Evolutionary conservation across 2,888 invertebrate genomes (phyloP).

Genomic region (Tachina lurida): DNA sequence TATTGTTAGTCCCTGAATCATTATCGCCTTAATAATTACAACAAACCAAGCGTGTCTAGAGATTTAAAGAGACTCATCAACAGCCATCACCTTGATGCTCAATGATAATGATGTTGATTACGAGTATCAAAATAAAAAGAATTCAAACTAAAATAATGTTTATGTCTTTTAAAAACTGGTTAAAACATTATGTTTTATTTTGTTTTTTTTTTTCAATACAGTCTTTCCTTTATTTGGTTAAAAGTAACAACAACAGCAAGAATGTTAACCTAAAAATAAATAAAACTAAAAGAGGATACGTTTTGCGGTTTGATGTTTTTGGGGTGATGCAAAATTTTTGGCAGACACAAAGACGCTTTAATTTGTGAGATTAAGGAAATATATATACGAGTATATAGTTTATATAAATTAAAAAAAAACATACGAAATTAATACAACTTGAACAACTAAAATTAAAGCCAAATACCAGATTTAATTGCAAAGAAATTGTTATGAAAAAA

Average conservation of each 20-base stretch:
- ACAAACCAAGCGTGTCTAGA: background rate
- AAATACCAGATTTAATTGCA: background rate
- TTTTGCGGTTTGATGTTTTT: constrained; percentile 62
- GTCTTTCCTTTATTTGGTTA: constrained; percentile 1
- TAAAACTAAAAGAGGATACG: constrained; percentile 60
- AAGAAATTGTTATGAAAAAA: background rate
- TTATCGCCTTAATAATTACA: constrained; percentile 23
- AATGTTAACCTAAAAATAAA: constrained; percentile 14
- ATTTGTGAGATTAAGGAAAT: constrained; percentile 26
- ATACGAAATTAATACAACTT: constrained; percentile 6
- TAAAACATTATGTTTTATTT: constrained; percentile 64
- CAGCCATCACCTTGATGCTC: constrained; percentile 57
- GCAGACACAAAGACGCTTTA: constrained; percentile 70
- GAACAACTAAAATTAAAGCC: constrained; percentile 23
- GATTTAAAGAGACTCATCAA: constrained; percentile 41
- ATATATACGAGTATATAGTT: background rate
- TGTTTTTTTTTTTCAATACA: constrained; percentile 23
- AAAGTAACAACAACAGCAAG: constrained; percentile 26
- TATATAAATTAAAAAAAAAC: background rate
- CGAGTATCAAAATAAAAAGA: constrained; percentile 45
- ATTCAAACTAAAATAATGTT: constrained; percentile 61
- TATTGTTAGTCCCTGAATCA: constrained; percentile 16
- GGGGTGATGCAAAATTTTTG: constrained; percentile 56
- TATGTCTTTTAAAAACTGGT: constrained; percentile 69
- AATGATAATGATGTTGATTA: constrained; percentile 63